phyloP scores from a whole-genome alignment of 1,140 invertebrate genomes.

The Leptinotarsa undecemlineata region DNA sequence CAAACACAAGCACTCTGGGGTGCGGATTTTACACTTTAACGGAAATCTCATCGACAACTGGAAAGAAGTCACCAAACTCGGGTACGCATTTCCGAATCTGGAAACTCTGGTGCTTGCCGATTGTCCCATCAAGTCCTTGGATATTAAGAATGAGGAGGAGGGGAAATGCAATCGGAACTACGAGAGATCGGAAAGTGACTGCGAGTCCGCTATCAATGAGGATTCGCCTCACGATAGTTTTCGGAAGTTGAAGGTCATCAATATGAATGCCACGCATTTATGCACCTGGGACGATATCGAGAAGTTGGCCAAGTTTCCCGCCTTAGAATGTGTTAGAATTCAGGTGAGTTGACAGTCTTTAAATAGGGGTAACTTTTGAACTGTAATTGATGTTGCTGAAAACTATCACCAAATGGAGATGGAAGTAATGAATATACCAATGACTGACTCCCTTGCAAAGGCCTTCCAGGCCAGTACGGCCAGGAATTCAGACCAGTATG shows the following conservation, averaged over 20 bases:
- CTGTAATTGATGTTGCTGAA: neutral
- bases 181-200: conserved; percentile 58
- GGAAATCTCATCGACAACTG: conserved; percentile 82
- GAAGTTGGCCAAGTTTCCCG: conserved; percentile 77
- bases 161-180: conserved; percentile 53
- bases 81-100: conserved; percentile 80
- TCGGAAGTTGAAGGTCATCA: conserved; percentile 75
- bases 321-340: conserved; percentile 79
- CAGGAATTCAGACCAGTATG: too few relatives aligned
- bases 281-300: conserved; percentile 88
- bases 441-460: too few relatives aligned
- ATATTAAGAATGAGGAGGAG: conserved; percentile 54
- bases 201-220: conserved; percentile 51
- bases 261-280: conserved; percentile 81
- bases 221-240: conserved; percentile 60
- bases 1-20: conserved; percentile 61
- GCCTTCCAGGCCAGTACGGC: too few relatives aligned
- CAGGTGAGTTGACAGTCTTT: conserved; percentile 59
- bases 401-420: neutral
- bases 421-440: too few relatives aligned
- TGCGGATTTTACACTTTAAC: conserved; percentile 80
- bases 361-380: conserved; percentile 33
- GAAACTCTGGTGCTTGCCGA: conserved; percentile 84
- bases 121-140: conserved; percentile 73
- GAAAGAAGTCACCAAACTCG: conserved; percentile 81